Evolutionary conservation across 2,797 vertebrate genomes (phyloP), one percentile per base, ranked within the genome.

Genomic region (Acanthurus lineatus): DNA sequence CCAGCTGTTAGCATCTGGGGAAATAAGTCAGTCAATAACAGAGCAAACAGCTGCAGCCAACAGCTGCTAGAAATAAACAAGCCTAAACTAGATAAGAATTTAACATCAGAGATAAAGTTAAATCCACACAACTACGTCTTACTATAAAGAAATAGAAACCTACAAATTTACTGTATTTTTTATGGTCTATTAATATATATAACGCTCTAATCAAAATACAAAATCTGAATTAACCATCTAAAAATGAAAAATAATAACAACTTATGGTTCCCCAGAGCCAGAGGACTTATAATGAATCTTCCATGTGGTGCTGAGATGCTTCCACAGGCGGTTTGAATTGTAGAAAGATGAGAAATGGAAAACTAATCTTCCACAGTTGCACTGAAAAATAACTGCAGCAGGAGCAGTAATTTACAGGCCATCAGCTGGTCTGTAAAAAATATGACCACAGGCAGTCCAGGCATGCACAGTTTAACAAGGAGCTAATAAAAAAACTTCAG

Each of bases 341-440:
- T 78, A 77, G 66, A 73, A 79, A 77, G 81, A 87, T 70, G 81
- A 84, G 85, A 89, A 86, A 88, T 83, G 82, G 86, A 83, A 86
- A 90, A 83, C 40, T 83, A 85, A 83, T 90, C 82, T 90, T 73
- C 77, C 76, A 69, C 74, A 81, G 84, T 84, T 76, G 86, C 84
- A 54, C 70, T 80, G 86, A 80, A 77, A 91, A 84, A 88, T 70
- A 77, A 85, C 69, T 88, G 82, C 68, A 84, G 84, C 71, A 83
- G 85, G 59, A 82, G 80, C 73, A 54, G 77, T 81, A 81, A 89
- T 73, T 88, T 78, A 71, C 72, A 72, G 74, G 72, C 83, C 83
- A 85, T 86, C 86, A 84, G 85, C 63, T 38, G 71, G 72, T 63
- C 63, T 76, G 72, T 89, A 87, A 91, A 91, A 79, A 67, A 77